These are phyloP conservation scores for Elmis aenea DNA, from an alignment of 2,888 invertebrate species.

Conservation along the genomic window DNA sequence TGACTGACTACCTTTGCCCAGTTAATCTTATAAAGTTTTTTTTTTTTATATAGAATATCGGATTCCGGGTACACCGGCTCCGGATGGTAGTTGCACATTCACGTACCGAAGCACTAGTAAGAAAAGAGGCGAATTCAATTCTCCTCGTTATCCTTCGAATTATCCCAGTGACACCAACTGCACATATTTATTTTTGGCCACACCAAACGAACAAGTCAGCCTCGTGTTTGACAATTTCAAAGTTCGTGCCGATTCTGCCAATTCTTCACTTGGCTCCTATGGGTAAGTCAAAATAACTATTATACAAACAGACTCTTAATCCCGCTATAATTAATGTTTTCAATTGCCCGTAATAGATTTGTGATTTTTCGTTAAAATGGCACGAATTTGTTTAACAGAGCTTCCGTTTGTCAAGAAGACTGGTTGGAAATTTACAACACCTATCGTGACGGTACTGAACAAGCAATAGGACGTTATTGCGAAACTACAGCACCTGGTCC, in stretches of 20 bases:
- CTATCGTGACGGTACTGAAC: constrained; percentile 75
- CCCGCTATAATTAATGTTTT: no score
- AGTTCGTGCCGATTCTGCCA: constrained; percentile 75
- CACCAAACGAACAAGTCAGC: constrained; percentile 83
- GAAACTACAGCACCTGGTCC: constrained; percentile 89
- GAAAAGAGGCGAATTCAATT: constrained; percentile 90
- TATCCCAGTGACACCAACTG: constrained; percentile 95
- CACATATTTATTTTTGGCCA: constrained; percentile 84
- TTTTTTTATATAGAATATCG: constrained; percentile 67
- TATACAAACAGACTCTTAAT: no score
- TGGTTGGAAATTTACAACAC: constrained; percentile 92
- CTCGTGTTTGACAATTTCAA: constrained; percentile 90
- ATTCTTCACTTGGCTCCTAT: constrained; percentile 69
- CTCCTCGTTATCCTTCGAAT: constrained; percentile 92
- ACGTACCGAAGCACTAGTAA: constrained; percentile 83
- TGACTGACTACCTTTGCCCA: no score
- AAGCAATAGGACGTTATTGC: constrained; percentile 88
- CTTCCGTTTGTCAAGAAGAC: constrained; percentile 80
- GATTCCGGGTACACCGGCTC: constrained; percentile 90
- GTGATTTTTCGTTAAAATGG: no score
- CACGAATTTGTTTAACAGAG: constrained; percentile 47
- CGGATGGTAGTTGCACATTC: constrained; percentile 87
- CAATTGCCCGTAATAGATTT: no score
- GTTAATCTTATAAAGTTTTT: no score
- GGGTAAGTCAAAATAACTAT: constrained; percentile 63